Conservation (phyloP, 2,113 vertebrate species). For the Cnemophilus loriae region DNA sequence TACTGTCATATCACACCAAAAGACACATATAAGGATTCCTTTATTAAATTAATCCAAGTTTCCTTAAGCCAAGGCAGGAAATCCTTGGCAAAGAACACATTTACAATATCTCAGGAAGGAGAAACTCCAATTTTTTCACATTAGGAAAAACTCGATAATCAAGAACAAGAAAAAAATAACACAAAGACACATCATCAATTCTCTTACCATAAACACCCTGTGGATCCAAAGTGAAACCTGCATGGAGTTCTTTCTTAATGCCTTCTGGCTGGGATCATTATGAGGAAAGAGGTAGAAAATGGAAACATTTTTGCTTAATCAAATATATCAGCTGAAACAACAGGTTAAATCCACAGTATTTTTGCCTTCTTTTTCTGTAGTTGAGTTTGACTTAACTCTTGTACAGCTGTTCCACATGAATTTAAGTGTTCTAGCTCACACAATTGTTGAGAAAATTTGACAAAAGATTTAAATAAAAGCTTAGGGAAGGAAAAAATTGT, state of each 20-base stretch:
- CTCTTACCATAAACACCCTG: constrained; percentile 83
- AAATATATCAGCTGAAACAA: neutral
- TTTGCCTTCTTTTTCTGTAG: neutral
- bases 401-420: neutral
- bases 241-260: constrained; percentile 70
- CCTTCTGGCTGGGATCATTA: constrained; percentile 86
- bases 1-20: neutral
- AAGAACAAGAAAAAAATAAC: neutral
- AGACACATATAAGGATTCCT: neutral
- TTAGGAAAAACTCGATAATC: neutral
- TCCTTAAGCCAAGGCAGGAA: neutral
- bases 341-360: neutral
- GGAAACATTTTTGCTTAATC: neutral
- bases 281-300: neutral
- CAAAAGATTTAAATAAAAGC: neutral
- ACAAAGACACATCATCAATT: neutral
- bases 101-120: neutral
- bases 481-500: neutral
- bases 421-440: neutral
- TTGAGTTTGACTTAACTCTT: neutral
- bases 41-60: neutral
- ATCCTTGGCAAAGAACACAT: neutral
- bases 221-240: constrained; percentile 84
- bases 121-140: neutral
- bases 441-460: neutral